Base-by-base conservation (phyloP, 2,113 vertebrate species). In the Saimiri boliviensis region DNA sequence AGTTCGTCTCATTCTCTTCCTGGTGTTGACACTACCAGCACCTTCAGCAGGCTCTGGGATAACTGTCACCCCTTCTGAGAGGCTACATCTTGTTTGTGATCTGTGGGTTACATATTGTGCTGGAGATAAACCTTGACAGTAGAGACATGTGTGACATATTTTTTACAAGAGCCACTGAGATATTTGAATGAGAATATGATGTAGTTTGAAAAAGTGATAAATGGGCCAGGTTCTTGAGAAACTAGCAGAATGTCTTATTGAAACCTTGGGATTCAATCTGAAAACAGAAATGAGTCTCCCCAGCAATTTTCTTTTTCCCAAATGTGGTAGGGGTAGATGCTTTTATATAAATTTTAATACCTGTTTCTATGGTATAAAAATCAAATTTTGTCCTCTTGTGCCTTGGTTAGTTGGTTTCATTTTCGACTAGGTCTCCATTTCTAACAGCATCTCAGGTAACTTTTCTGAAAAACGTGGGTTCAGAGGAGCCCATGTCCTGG, bases 171-270 rank as follows among this genome's bases (percentile, higher is more conserved):
- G 49, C 40, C 20, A n/a, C 71, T 66, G 85, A 95, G 89, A 86
- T 79, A 40, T 37, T 49, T 89, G 63, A 76, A 70, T 30, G 83
- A 82, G 76, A 85, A 66, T 60, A 63, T 35, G 52, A 56, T 60
- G 27, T 63, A 30, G 27, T 79, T 90, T 56, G 74, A 71, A 80
- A 49, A 56, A 76, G 52, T 92, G 86, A 73, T 82, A 52, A 49
- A 60, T 74, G 92, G 93, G 37, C 74, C 86, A 73, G 58, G 66
- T 88, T 91, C 90, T 95, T 81, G 54, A 82, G 68, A 89, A 89
- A 77, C 86, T 68, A 92, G 58, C 49, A 17, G 94, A 82, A 49
- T 0, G 3, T 54, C 47, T 60, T 77, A 8, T 1, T 12, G 81
- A 91, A 56, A 73, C 71, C 42, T 52, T 56, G 52, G 88, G n/a